phyloP scores from a whole-genome alignment of 1,140 invertebrate genomes.

The Parapsyche elsis region DNA sequence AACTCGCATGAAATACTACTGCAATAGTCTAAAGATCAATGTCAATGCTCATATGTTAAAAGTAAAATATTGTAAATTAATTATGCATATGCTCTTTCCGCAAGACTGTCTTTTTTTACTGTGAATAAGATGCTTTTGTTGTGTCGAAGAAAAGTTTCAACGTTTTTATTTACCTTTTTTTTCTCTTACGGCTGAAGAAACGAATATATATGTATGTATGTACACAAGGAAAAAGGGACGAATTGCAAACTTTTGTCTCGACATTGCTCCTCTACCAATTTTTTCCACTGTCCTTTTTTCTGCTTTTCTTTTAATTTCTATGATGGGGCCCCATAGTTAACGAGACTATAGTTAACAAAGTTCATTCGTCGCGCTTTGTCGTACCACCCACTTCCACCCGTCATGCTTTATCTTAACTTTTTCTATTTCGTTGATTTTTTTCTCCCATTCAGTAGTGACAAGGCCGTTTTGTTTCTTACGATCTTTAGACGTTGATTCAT shows the following conservation, averaged over 20 bases:
- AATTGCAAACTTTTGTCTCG: conserved; percentile 1
- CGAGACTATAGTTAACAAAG: conserved; percentile 32
- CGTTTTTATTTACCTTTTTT: background rate
- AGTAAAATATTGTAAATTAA: no score
- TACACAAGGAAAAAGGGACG: background rate
- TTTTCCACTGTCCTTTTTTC: background rate
- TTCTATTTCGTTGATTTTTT: conserved; percentile 19
- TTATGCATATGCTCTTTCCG: no score
- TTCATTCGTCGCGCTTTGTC: conserved; percentile 23
- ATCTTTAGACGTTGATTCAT: no score
- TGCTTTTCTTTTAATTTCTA: conserved; percentile 15
- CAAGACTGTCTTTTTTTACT: no score
- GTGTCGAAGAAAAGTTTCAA: background rate
- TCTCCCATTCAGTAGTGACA: no score
- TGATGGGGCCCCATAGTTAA: conserved; percentile 11
- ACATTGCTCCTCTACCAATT: background rate
- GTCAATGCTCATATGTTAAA: no score
- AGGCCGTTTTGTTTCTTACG: no score
- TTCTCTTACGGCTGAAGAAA: background rate
- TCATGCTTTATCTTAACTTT: conserved; percentile 11
- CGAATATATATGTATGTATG: background rate
- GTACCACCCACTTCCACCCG: background rate
- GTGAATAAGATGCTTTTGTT: no score
- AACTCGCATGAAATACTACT: no score
- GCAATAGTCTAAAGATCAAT: no score